Evolutionary conservation across 2,797 vertebrate genomes (phyloP).

Genomic region (Malacoraja senta): DNA sequence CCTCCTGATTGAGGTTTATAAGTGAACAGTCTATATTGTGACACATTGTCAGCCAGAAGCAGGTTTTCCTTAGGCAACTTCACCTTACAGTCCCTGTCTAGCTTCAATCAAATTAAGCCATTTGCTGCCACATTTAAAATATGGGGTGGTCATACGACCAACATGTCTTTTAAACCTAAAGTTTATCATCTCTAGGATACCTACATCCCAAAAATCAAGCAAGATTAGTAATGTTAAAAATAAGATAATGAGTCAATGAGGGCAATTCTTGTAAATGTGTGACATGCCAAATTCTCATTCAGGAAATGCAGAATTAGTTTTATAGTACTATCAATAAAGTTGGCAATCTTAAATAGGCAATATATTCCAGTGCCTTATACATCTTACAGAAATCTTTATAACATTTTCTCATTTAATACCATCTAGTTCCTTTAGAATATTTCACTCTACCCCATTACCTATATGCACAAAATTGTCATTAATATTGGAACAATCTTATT

Average conservation of each 20-base stretch:
- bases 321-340: constrained; percentile 23
- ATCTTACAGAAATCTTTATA: constrained; percentile 9
- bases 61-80: not conserved
- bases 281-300: not conserved
- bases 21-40: not conserved
- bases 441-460: not conserved
- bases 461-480: not conserved
- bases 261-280: not conserved
- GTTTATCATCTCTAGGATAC: not conserved
- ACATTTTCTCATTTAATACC: constrained; percentile 13
- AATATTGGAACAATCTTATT: constrained; percentile 28
- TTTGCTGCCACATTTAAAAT: not conserved
- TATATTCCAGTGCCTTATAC: not conserved
- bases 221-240: not conserved
- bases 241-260: not conserved
- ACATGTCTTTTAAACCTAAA: constrained; percentile 17
- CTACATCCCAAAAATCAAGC: not conserved
- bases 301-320: not conserved
- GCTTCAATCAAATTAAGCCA: not conserved
- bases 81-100: not conserved
- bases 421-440: not conserved
- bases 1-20: not conserved
- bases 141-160: not conserved
- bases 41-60: not conserved
- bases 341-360: constrained; percentile 4